Percentiles rank a stretch among this genome's conserved stretches.
phyloP scores from a whole-genome alignment of 2,113 vertebrate species.

The Pyxicephalus adspersus region DNA sequence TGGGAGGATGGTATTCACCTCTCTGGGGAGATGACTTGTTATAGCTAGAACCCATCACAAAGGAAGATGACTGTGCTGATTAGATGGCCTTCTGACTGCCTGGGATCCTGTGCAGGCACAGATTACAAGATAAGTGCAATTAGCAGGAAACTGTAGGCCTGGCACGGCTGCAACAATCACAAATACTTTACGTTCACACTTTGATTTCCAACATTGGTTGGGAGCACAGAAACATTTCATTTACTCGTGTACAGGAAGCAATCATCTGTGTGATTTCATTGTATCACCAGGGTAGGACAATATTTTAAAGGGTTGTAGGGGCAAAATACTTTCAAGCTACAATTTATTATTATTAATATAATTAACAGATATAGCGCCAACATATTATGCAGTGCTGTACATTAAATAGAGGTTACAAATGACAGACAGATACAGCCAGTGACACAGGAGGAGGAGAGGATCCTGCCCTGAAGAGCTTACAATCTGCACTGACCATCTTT shows the following conservation, averaged over 20 bases:
- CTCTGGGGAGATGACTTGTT: slow-evolving; percentile 7
- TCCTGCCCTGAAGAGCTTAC: too few species aligned
- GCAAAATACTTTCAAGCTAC: too few species aligned
- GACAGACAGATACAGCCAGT: too few species aligned
- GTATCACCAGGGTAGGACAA: too few species aligned
- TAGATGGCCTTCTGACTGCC: slow-evolving; percentile 5
- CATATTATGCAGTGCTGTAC: too few species aligned
- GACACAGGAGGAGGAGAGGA: too few species aligned
- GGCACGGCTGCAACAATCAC: neutral
- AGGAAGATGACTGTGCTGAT: slow-evolving; percentile 22
- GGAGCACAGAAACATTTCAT: neutral
- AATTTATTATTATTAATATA: too few species aligned
- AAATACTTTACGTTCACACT: neutral
- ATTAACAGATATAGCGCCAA: too few species aligned
- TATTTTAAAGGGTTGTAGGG: too few species aligned
- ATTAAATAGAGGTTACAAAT: too few species aligned
- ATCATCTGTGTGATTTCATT: too few species aligned
- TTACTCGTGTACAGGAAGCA: neutral
- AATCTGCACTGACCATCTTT: too few species aligned
- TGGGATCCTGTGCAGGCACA: neutral
- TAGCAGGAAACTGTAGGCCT: slow-evolving; percentile 18
- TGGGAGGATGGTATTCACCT: neutral
- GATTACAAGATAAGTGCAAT: slow-evolving; percentile 20
- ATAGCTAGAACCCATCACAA: slow-evolving; percentile 16
- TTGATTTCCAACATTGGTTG: neutral